phyloP scores from a whole-genome alignment of 1,140 invertebrate genomes.

The Megalopta genalis region DNA sequence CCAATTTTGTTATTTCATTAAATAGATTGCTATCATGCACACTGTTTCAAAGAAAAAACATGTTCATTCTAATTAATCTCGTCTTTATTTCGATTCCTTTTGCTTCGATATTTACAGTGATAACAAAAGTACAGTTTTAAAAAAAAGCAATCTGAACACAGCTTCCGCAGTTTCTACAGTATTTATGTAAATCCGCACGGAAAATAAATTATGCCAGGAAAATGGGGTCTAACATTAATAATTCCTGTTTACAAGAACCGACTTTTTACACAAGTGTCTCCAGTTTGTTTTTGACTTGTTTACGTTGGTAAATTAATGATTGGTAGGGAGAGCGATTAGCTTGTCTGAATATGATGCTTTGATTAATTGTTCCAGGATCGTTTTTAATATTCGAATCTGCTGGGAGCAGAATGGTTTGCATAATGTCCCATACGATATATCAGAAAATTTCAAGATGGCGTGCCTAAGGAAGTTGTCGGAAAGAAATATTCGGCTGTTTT shows the following conservation, averaged over 20 bases:
- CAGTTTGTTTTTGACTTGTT: slow-evolving; percentile 9
- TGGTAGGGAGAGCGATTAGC: neutral
- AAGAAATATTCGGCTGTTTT: neutral
- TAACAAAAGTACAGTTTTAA: too few relatives aligned
- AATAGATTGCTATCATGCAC: too few relatives aligned
- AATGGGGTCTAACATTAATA: neutral
- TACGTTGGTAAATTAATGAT: slow-evolving; percentile 31
- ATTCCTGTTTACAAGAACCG: neutral
- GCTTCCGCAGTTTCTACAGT: too few relatives aligned
- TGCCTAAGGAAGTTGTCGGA: neutral
- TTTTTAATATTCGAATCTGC: neutral
- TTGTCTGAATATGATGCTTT: slow-evolving; percentile 2
- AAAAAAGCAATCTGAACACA: too few relatives aligned
- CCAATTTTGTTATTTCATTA: too few relatives aligned
- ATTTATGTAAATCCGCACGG: too few relatives aligned
- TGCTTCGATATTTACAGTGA: too few relatives aligned
- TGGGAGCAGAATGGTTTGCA: neutral
- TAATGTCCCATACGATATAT: neutral
- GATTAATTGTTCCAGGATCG: neutral
- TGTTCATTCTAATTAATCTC: too few relatives aligned
- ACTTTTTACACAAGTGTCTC: neutral
- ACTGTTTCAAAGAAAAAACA: too few relatives aligned
- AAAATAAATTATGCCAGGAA: neutral
- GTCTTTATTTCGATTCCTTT: too few relatives aligned
- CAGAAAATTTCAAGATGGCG: neutral